Evolutionary conservation across 2,797 vertebrate genomes (phyloP).

Genomic region (Myiotriccus ornatus): DNA sequence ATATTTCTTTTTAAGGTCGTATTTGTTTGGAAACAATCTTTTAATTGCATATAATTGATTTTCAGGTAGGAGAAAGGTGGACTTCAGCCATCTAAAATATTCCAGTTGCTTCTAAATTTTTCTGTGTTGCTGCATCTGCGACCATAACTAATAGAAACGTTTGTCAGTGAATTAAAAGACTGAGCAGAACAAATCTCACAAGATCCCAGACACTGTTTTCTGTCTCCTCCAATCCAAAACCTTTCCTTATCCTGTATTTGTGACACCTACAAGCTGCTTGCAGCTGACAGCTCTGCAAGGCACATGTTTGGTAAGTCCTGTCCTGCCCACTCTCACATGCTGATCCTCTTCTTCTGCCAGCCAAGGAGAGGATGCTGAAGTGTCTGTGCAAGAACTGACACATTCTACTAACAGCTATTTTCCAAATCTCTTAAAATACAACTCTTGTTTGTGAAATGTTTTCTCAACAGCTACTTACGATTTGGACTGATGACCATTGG

Average conservation of each 20-base stretch:
- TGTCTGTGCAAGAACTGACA: not conserved
- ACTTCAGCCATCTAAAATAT: not conserved
- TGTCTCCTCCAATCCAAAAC: not conserved
- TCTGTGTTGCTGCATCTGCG: not conserved
- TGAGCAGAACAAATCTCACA: not conserved
- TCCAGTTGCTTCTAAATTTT: not conserved
- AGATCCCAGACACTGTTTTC: not conserved
- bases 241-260: not conserved
- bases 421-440: not conserved
- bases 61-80: not conserved
- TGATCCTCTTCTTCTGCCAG: not conserved
- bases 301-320: fast-evolving
- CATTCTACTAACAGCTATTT: not conserved
- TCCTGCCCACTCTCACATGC: not conserved
- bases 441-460: not conserved
- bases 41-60: not conserved
- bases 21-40: not conserved
- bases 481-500: slow-evolving; percentile 90
- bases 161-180: not conserved
- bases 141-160: fast-evolving
- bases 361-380: not conserved
- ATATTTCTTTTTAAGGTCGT: not conserved
- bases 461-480: slow-evolving; percentile 75
- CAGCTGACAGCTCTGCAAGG: not conserved
- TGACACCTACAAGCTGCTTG: not conserved